Evolutionary conservation across 2,888 invertebrate genomes (phyloP), one percentile per base, ranked within the genome.

Genomic region (Cheilosia vulpina): DNA sequence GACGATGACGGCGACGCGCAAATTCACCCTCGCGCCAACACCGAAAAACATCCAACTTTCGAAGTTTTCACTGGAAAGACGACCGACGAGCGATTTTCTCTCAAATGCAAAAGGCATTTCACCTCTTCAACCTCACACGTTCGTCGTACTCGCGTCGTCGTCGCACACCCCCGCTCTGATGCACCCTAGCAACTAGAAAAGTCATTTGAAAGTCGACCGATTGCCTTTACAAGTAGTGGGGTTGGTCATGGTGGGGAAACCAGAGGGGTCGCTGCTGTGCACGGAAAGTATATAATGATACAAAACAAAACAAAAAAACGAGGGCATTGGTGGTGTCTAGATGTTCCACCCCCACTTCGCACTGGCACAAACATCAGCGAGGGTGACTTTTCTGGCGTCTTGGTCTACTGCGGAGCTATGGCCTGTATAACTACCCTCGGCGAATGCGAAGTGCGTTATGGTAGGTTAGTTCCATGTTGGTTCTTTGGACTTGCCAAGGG

Each of bases 371-470:
- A 11, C 17, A 50, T 69, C 50, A 69, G 11, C 60, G 65, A 75
- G 84, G 84, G 79, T 83, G 83, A 21, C 72, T 69, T 78, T 78
- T 21, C 57, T 55, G 62, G 38, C 75, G 79, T 84, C 75, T 80
- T 80, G 68, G 47, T 72, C 63, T 68, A 76, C 63, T 72, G 68
- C 58, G 53, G 38, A 38, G 57, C 65, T 62, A 73, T 84, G 79
- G 62, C 77, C 82, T 47, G 66, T 75, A 87, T 82, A 87, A 87
- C 90, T 89, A 90, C 90, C 90, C 90, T 89, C 85, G 87, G 87
- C 81, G 88, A 90, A 87, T 82, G 72, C 68, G 82, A 87, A 90
- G 89, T 89, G 90, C 90, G 90, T 90, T 90, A 90, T 88, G 90
- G 90, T 89, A 90, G 90, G 90, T 90, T 90, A 90, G 89, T 87